A percentile compares a stretch with the other conserved stretches of the same genome.
Conservation (phyloP, 2,113 vertebrate genomes). For the Dipodomys ordii region DNA sequence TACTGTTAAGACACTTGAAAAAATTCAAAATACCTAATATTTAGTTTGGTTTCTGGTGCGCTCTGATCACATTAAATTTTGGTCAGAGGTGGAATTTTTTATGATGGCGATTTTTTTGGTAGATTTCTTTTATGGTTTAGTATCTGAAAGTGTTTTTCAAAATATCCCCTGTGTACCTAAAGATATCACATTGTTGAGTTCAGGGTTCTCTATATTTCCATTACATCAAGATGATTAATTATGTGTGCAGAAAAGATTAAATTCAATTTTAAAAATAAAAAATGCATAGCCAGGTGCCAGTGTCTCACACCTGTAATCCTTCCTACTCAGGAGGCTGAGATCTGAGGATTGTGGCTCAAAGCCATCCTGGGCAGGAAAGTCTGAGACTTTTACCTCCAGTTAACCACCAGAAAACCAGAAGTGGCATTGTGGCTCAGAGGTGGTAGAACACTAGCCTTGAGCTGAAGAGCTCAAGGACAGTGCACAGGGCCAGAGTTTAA, state of each 20-base stretch:
- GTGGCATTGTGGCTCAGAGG: too few species aligned
- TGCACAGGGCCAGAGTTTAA: too few species aligned
- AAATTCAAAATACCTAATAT: neutral
- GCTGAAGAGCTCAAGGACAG: too few species aligned
- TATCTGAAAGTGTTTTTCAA: neutral
- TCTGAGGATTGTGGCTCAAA: too few species aligned
- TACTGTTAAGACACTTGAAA: neutral
- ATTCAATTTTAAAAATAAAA: slow-evolving; percentile 27
- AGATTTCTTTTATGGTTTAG: neutral
- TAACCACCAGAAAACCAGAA: too few species aligned
- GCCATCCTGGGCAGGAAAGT: too few species aligned
- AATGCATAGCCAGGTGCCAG: too few species aligned
- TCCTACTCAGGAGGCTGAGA: too few species aligned
- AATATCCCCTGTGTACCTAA: slow-evolving; percentile 19
- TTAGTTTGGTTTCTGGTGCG: slow-evolving; percentile 16
- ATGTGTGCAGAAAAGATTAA: slow-evolving; percentile 29
- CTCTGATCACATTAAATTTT: slow-evolving; percentile 20
- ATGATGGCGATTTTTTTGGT: neutral
- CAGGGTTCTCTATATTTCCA: neutral
- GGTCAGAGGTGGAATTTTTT: neutral
- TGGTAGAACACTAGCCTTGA: too few species aligned
- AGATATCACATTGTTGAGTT: slow-evolving; percentile 2
- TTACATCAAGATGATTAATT: slow-evolving; percentile 32
- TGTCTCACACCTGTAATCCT: too few species aligned
- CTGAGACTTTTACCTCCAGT: too few species aligned